phyloP scores from a whole-genome alignment of 1,140 invertebrate genomes.

The Trichonephila clavipes region DNA sequence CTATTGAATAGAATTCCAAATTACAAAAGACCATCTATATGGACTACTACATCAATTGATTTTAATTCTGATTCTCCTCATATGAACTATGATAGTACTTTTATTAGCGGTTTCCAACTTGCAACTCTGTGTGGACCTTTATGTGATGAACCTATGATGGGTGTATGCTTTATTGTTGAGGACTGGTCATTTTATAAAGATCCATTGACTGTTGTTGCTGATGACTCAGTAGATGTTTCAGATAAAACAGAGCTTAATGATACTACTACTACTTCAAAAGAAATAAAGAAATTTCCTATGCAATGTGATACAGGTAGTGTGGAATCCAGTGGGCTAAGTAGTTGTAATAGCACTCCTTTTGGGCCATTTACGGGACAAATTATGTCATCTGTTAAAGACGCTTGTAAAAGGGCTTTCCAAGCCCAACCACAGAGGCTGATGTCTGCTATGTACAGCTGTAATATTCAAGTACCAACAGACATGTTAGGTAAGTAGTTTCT shows the following conservation, averaged over 20 bases:
- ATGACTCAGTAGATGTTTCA: conserved; percentile 37
- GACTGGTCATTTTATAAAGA: conserved; percentile 84
- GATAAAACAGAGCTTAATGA: conserved; percentile 14
- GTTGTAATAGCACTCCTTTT: conserved; percentile 78
- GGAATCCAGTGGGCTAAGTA: conserved; percentile 43
- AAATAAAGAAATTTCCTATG: background rate
- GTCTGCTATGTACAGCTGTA: conserved; percentile 98
- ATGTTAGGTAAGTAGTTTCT: conserved; percentile 89
- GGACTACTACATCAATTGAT: conserved; percentile 49
- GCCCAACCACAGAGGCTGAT: conserved; percentile 94
- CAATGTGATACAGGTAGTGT: conserved; percentile 46
- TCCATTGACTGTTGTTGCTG: conserved; percentile 77
- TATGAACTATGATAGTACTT: conserved; percentile 86
- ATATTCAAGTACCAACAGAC: conserved; percentile 94
- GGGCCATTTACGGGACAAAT: conserved; percentile 90
- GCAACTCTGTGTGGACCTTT: conserved; percentile 93
- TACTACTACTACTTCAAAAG: too few species aligned
- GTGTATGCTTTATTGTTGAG: conserved; percentile 93
- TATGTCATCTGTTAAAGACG: conserved; percentile 94
- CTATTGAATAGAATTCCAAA: conserved; percentile 87
- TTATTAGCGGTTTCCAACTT: conserved; percentile 97
- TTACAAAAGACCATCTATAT: conserved; percentile 75
- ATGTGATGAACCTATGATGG: conserved; percentile 97
- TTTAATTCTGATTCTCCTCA: conserved; percentile 70
- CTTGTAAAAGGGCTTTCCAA: conserved; percentile 93